A percentile compares a stretch with the other conserved stretches of the same genome.
Conservation (phyloP, 92 coral and sea anemone species). For the Porites divaricata region DNA sequence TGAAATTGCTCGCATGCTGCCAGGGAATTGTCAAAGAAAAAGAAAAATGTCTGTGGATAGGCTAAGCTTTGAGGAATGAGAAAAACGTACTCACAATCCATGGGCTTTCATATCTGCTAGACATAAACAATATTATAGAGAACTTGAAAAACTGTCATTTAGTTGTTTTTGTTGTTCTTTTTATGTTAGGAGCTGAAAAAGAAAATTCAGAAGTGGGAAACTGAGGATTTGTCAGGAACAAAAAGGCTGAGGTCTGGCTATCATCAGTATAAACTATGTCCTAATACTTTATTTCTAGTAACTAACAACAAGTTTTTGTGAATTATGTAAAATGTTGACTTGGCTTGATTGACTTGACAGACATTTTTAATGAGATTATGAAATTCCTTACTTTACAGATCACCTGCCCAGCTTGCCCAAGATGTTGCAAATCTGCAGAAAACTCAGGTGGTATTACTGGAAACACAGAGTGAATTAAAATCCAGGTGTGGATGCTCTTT, state of each 20-base stretch:
- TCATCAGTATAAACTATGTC: too few species aligned
- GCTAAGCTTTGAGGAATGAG: too few species aligned
- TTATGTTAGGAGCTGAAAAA: slow-evolving; percentile 72
- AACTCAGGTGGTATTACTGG: slow-evolving; percentile 83
- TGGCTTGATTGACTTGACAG: too few species aligned
- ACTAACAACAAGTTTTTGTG: too few species aligned
- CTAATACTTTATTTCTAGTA: too few species aligned
- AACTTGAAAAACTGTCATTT: not conserved
- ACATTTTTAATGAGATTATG: not conserved
- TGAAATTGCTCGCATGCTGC: too few species aligned
- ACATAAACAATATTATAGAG: not conserved
- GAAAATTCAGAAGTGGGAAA: slow-evolving; percentile 91
- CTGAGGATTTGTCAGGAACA: slow-evolving; percentile 75
- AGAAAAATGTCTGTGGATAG: too few species aligned
- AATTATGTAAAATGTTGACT: too few species aligned
- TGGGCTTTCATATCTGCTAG: too few species aligned
- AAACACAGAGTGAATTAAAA: slow-evolving; percentile 87
- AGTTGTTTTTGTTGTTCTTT: not conserved
- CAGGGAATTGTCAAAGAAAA: too few species aligned
- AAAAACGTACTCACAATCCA: too few species aligned
- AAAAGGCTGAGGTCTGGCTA: slow-evolving; percentile 61
- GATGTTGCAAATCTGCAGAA: slow-evolving; percentile 91
- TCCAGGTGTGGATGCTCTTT: slow-evolving; percentile 67
- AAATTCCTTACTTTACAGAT: slow-evolving; percentile 31
- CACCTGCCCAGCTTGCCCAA: slow-evolving; percentile 85